Evolutionary conservation across 2,797 vertebrate genomes (phyloP), one percentile per base, ranked within the genome.

Genomic region (Urocyon cinereoargenteus): DNA sequence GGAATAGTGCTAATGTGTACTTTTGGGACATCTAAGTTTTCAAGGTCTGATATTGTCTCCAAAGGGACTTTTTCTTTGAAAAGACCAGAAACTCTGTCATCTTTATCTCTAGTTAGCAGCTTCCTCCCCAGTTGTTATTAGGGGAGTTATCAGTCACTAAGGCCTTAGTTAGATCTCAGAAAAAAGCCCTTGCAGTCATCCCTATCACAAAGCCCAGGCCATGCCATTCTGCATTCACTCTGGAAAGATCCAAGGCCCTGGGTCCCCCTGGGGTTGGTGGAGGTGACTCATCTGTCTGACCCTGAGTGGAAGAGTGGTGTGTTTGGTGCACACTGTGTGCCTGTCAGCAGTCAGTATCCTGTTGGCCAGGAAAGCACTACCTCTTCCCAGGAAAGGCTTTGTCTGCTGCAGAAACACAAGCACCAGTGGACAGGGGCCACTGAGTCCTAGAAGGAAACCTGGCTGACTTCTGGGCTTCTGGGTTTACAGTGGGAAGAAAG

Each of bases 271-370:
- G 28, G 94, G 86, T 84, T 34, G 57, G 90, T 90, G 96, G 91
- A 78, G 95, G 79, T 98, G 98, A 98, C 96, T 97, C 97, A 98
- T 92, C 95, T 97, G 97, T 97, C 98, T 97, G 97, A 97, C 51
- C 78, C 89, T 5, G 4, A 75, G 75, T 1, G 18, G 70, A 73
- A 75, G 81, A 73, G 53, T 14, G 14, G 14, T 16, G 2, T 95
- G 94, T 90, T 94, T 36, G 72, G 93, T 84, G 79, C 45, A 51
- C 66, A 53, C 64, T 13, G 51, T 68, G 91, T 34, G 91, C 96
- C 94, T 96, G 97, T 97, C 96, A 97, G 88, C 96, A 96, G 82
- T 90, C 90, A 86, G 97, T 93, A 96, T 98, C 98, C 98, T 97
- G 97, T 91, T 61, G 57, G 73, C 90, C 94, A 97, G 97, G 96